Evolutionary conservation across 2,113 vertebrate genomes (phyloP).

Genomic region (Ranitomeya variabilis): DNA sequence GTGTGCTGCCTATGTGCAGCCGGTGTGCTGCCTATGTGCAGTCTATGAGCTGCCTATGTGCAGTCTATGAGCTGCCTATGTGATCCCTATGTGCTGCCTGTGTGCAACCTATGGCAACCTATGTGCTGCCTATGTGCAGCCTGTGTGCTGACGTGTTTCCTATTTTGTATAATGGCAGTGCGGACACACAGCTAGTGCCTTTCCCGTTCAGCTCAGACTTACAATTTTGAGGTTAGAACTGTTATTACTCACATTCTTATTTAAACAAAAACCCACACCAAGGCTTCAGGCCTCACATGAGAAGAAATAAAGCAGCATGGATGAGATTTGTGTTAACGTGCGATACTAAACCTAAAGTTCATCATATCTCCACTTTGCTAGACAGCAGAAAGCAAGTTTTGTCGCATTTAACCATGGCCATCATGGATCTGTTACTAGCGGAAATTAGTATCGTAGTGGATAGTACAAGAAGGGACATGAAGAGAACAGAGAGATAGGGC

Average conservation of each 20-base stretch:
- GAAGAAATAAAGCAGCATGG: neutral
- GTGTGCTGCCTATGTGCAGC: too few relatives aligned
- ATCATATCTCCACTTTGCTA: neutral
- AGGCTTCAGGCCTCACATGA: constrained; percentile 14
- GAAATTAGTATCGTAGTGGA: neutral
- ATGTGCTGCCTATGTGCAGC: too few relatives aligned
- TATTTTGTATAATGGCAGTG: constrained; percentile 54
- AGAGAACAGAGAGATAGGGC: neutral
- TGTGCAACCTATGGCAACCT: too few relatives aligned
- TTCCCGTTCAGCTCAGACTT: constrained; percentile 47
- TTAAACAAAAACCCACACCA: constrained; percentile 18
- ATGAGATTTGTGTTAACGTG: neutral
- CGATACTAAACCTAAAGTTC: neutral
- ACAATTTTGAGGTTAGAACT: constrained; percentile 56
- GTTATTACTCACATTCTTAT: constrained; percentile 48
- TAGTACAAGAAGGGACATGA: neutral
- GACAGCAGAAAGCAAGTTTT: neutral
- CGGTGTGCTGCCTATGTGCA: too few relatives aligned
- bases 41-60: too few relatives aligned
- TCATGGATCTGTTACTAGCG: neutral
- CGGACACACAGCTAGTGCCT: constrained; percentile 53
- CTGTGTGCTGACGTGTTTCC: constrained; percentile 35
- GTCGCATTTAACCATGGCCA: neutral
- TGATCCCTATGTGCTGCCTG: too few relatives aligned
- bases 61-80: too few relatives aligned